Evolutionary conservation across 1,140 invertebrate species (phyloP), one percentile per base, ranked within the genome.

Genomic region (Lethrus apterus): DNA sequence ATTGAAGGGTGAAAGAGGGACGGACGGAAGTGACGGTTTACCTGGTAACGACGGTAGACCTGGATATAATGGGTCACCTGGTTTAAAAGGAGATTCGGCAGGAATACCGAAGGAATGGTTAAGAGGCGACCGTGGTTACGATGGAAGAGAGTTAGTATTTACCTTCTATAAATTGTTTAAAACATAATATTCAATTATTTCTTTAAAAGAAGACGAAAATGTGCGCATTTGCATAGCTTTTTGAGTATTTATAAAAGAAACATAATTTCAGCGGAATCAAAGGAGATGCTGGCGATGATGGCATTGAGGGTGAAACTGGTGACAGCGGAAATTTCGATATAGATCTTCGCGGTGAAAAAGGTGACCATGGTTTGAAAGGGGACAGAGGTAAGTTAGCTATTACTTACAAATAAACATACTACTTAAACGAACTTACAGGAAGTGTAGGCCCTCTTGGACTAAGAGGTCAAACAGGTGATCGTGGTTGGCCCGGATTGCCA

Each of bases 401-500:
- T n/a, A 5, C n/a, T n/a, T n/a, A n/a, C n/a, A n/a, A n/a, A n/a
- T n/a, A n/a, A n/a, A n/a, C n/a, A n/a, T n/a, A n/a, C n/a, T n/a
- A n/a, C n/a, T n/a, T n/a, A n/a, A n/a, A n/a, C n/a, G n/a, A n/a
- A n/a, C n/a, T n/a, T n/a, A n/a, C n/a, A n/a, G n/a, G n/a, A 19
- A 46, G 52, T 43, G 24, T 18, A 54, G 80, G 81, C 48, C 70
- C 72, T 14, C 54, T 62, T 45, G 83, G 82, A 23, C 42, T 68
- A 4, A 48, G 61, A 20, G 83, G 83, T 46, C 44, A 54, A 31
- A 65, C 59, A 45, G 84, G 84, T 50, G 78, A 82, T 57, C 67
- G 74, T 56, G 88, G 85, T 38, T 70, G 73, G 18, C 72, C 65
- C 42, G 84, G 85, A 49, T 64, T 73, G 13, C 71, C 76, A 56